Evolutionary conservation across 2,888 invertebrate species (phyloP), one percentile per base, ranked within the genome.

Genomic region (Lepeophtheirus nordmannii): DNA sequence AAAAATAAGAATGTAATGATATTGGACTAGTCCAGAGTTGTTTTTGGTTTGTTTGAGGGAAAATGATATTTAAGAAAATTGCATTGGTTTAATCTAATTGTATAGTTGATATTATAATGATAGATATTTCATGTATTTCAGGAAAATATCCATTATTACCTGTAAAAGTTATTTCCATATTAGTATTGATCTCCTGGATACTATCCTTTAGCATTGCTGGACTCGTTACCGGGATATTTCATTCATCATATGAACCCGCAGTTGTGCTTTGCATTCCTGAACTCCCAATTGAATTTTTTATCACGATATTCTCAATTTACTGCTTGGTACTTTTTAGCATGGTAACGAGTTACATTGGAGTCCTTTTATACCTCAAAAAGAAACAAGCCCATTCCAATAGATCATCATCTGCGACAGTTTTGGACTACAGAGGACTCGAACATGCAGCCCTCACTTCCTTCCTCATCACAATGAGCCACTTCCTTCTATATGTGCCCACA

Each of bases 181-280:
- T 68, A 10, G 61, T 69, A 10, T 14, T 67, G 14, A 53, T 67
- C n/a, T 64, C 68, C 12, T 63, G 68, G 63, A 30, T 69, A n/a
- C 41, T 67, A 22, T 67, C 67, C 30, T 62, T 69, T 39, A 57
- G 61, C 37, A 53, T 68, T 39, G 67, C 68, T 12, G 58, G 57
- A 11, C 39, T 68, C 38, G 56, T 68, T 40, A 68, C 68, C 22
- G 20, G 56, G 17, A 23, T 46, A 10, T 68, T 65, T 58, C 39
- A 65, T 30, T 57, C 65, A 9, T 41, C 60, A 10, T 72, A 72
- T 68, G 71, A 72, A 59, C 72, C 72, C 10, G 71, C 71, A 12
- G 68, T 73, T 12, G 70, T 72, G 37, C 69, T 73, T 10, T 72
- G 73, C 67, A 71, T 72, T n/a, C 73, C 73, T 17, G 70, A 71